Conservation (phyloP, 1,140 invertebrate genomes). For the Papilio polyxenes region DNA sequence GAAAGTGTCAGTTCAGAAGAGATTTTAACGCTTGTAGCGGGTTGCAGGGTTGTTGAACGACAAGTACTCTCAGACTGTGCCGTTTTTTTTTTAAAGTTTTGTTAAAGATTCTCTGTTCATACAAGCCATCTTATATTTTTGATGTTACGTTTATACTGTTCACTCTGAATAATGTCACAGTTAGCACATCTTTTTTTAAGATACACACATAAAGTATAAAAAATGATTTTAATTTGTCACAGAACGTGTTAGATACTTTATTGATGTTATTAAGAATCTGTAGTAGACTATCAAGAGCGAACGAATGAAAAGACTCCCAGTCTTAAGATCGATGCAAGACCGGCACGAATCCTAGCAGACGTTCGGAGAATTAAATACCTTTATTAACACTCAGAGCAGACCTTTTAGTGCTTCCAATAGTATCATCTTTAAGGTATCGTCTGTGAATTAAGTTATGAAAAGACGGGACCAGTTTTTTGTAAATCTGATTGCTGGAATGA, state of each 20-base stretch:
- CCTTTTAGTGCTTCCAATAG: no score
- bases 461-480: no score
- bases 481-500: no score
- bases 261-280: slow-evolving; percentile 1
- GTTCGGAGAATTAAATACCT: no score
- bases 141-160: background rate
- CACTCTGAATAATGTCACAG: no score
- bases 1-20: background rate
- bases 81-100: background rate
- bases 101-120: background rate
- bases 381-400: no score
- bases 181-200: no score
- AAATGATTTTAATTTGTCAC: no score
- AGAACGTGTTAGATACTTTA: background rate
- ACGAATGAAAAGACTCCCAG: background rate
- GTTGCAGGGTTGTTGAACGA: background rate
- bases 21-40: background rate
- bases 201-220: no score
- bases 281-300: background rate
- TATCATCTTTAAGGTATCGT: no score
- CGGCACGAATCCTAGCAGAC: slow-evolving; percentile 20
- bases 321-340: slow-evolving; percentile 13
- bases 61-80: background rate
- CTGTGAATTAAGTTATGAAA: no score
- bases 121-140: background rate